Evolutionary conservation across 2,797 vertebrate species (phyloP).

Genomic region (Molossus alvarezi): DNA sequence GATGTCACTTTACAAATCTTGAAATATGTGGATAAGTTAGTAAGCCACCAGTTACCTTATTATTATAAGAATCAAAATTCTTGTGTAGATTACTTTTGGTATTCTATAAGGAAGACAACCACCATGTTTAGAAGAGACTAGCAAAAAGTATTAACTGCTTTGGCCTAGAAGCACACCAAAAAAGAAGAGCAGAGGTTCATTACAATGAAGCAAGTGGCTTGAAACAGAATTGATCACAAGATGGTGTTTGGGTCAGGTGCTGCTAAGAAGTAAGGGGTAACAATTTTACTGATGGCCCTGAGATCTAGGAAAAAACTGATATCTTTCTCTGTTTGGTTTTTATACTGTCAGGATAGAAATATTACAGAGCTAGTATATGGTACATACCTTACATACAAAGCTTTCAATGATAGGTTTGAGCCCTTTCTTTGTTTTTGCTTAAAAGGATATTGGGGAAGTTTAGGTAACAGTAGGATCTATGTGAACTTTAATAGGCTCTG

Average conservation of each 20-base stretch:
- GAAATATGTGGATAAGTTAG: neutral
- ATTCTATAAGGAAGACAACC: neutral
- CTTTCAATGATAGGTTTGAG: neutral
- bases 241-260: neutral
- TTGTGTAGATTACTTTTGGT: neutral
- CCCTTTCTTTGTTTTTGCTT: conserved; percentile 46
- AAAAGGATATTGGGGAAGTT: neutral
- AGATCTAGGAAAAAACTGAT: neutral
- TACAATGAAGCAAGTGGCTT: neutral
- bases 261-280: neutral
- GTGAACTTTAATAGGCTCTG: neutral
- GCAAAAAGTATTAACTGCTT: neutral
- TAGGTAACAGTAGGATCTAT: neutral
- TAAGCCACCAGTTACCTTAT: no score
- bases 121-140: neutral
- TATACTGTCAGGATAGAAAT: neutral
- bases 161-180: neutral
- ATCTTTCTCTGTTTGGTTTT: neutral
- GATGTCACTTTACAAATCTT: neutral
- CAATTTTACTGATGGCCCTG: neutral
- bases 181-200: conserved; percentile 16
- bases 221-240: neutral
- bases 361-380: neutral
- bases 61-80: neutral
- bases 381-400: neutral